A percentile compares a stretch with the other conserved stretches of the same genome.
These are phyloP conservation scores for Drosophila ambigua DNA, from an alignment of 1,140 invertebrate species.

Conservation along the genomic window DNA sequence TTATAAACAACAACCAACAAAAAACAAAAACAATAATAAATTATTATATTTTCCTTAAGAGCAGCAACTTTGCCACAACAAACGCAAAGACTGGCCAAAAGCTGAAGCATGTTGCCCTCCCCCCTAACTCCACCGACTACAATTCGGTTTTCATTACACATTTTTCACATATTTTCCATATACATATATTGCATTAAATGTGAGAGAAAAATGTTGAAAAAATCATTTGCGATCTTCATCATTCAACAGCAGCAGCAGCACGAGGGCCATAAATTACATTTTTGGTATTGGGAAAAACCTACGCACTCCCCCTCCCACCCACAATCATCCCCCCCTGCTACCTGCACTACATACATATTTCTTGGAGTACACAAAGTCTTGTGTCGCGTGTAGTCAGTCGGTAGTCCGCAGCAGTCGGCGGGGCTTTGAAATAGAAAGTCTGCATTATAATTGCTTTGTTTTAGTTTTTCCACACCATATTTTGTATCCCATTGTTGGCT, in stretches of 20 bases:
- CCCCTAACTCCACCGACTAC: not conserved
- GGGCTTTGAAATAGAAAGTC: conserved; percentile 62
- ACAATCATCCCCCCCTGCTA: conserved; percentile 5
- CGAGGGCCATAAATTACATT: conserved; percentile 51
- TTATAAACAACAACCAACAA: conserved; percentile 20
- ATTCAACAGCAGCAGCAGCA: conserved; percentile 23
- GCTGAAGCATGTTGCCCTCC: not conserved
- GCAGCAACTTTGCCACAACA: conserved; percentile 46
- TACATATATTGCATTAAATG: conserved; percentile 28
- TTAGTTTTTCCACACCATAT: conserved; percentile 38
- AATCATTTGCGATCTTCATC: conserved; percentile 6
- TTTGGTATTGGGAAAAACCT: conserved; percentile 45
- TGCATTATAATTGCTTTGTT: conserved; percentile 71
- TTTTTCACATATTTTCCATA: conserved; percentile 16
- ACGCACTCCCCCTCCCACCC: conserved; percentile 20
- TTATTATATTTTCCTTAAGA: conserved; percentile 57
- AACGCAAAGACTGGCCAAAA: conserved; percentile 28
- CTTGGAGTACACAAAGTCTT: conserved; percentile 9
- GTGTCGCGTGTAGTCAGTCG: conserved; percentile 58
- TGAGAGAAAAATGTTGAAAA: conserved; percentile 40
- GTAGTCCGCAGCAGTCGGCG: conserved; percentile 11
- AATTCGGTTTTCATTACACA: conserved; percentile 16
- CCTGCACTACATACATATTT: conserved; percentile 10
- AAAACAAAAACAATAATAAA: conserved; percentile 41
- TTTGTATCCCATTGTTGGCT: conserved; percentile 21